phyloP scores from a whole-genome alignment of 2,888 invertebrate species.

The Labia minor region DNA sequence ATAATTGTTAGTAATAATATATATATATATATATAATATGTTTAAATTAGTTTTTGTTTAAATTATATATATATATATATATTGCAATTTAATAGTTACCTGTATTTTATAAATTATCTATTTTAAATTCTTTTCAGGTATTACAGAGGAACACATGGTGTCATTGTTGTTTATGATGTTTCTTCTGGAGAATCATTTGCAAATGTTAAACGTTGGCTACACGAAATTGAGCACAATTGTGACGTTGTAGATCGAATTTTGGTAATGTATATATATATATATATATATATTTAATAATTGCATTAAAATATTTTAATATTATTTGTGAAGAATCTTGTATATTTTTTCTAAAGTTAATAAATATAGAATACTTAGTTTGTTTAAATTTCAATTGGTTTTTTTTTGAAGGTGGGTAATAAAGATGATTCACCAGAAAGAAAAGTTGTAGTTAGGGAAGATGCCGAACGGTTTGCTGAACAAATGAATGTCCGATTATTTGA shows the following conservation, averaged over 20 bases:
- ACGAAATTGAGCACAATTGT: constrained; percentile 99
- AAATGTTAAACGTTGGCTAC: constrained; percentile 97
- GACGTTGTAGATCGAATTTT: constrained; percentile 97
- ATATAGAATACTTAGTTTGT: too few relatives aligned
- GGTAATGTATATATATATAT: constrained; percentile 39
- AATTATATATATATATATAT: neutral
- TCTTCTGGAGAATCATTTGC: constrained; percentile 98
- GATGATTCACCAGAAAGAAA: constrained; percentile 89
- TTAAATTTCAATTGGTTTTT: neutral
- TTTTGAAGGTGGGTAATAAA: constrained; percentile 76
- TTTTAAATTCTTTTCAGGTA: constrained; percentile 51
- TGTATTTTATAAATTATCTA: too few relatives aligned
- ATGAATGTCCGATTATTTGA: constrained; percentile 96
- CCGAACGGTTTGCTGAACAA: constrained; percentile 91
- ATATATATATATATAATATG: too few relatives aligned
- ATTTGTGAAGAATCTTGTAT: too few relatives aligned
- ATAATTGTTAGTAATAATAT: neutral
- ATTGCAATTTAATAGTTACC: too few relatives aligned
- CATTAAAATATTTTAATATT: too few relatives aligned
- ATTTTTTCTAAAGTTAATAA: too few relatives aligned
- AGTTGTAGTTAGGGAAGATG: constrained; percentile 94
- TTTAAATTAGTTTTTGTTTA: neutral
- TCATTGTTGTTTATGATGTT: constrained; percentile 98
- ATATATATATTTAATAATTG: neutral
- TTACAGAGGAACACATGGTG: constrained; percentile 98